These are phyloP conservation scores for Catharus minimus DNA, from an alignment of 2,113 vertebrate genomes.

Conservation along the genomic window DNA sequence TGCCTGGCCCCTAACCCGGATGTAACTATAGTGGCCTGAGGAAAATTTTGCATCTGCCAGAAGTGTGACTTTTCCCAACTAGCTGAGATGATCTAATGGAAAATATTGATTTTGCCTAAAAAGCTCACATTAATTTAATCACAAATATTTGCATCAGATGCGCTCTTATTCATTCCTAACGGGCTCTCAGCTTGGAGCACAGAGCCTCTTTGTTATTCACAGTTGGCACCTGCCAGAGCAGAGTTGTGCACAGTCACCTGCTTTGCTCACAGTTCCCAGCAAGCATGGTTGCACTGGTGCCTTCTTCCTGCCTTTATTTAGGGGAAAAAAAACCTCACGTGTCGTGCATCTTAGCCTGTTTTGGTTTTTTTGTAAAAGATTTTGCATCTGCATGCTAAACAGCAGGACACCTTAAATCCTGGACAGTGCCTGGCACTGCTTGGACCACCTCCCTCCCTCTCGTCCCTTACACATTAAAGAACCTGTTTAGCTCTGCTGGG, in stretches of 20 bases:
- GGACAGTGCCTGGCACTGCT: too few species aligned
- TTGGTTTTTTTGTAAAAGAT: too few species aligned
- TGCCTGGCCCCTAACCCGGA: neutral
- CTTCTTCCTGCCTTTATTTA: neutral
- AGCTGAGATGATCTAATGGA: neutral
- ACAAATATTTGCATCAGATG: neutral
- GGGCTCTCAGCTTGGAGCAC: neutral
- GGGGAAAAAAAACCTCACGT: neutral
- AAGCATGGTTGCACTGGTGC: neutral
- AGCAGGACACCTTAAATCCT: neutral
- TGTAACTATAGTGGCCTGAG: rapidly evolving
- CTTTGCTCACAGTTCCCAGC: neutral
- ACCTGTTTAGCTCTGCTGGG: neutral
- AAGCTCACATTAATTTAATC: neutral
- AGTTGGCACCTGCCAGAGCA: neutral
- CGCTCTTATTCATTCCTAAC: neutral
- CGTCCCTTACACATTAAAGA: neutral
- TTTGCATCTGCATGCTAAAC: neutral
- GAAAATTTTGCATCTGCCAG: neutral
- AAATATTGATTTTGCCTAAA: neutral
- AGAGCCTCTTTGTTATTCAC: neutral
- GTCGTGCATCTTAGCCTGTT: neutral
- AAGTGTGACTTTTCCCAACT: neutral
- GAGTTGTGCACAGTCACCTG: neutral
- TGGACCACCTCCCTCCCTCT: neutral